Base-by-base conservation (phyloP, 2,888 invertebrate species). In the Pammene aurita region DNA sequence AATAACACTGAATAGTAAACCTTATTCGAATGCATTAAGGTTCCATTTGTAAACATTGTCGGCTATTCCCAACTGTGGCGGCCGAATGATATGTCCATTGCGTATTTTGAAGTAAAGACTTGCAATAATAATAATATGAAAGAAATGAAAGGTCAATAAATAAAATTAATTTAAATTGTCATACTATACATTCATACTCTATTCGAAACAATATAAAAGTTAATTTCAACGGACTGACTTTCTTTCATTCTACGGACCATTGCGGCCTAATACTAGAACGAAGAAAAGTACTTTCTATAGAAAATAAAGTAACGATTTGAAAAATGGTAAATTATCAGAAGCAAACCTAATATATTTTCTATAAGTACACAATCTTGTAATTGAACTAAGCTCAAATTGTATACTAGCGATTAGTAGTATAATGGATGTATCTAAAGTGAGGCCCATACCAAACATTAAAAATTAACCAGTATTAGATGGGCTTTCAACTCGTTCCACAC, bases 111-210 rank as follows among this genome's bases (percentile, higher is more conserved):
- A 42, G 35, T 54, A 62, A 52, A 42, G 18, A 58, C 44, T 60
- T 42, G 16, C 35, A 34, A 52, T 62, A 38, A 60, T 62, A 38
- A 60, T 44, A 58, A 67, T 14, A 56, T 42, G 41, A 46, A 63
- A 7, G 35, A 34, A 54, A 18, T n/a, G 35, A 38, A 52, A 34
- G 5, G 63, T 64, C 68, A 68, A 52, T 64, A 68, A 68, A 64
- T 68, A 68, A 64, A 68, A 68, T 52, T 44, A 52, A 46, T 38
- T 58, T 58, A 57, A 55, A 44, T 57, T 52, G 57, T 44, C 42
- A 63, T 52, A 58, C 58, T 58, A 58, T 44, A 63, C 44, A 48
- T 50, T 34, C 52, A 52, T 44, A 57, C 42, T 52, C 57, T 57
- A 62, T 52, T 41, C 35, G 35, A 42, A 63, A 38, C 16, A 35